Percentiles rank a stretch among this genome's conserved stretches.
Evolutionary conservation across 2,797 vertebrate species (phyloP).

Genomic region (Myioborus melanocephalus): DNA sequence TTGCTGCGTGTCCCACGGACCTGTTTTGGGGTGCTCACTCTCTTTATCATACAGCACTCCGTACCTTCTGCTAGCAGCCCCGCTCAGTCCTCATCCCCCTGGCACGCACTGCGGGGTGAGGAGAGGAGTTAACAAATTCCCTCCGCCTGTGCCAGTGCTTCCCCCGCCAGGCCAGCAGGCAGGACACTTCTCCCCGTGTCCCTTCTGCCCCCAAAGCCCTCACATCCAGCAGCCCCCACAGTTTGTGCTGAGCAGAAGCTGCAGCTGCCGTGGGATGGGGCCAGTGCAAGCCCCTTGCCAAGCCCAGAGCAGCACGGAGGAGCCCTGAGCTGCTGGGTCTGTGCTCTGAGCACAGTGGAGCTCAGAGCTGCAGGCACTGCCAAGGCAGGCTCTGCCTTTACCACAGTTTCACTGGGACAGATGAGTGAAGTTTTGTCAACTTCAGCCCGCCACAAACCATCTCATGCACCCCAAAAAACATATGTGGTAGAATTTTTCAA

Average conservation of each 20-base stretch:
- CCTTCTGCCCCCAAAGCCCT: background rate
- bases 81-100: background rate
- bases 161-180: background rate
- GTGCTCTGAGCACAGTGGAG: background rate
- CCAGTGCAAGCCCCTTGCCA: background rate
- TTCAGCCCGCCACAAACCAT: background rate
- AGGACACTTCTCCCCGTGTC: background rate
- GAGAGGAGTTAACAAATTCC: background rate
- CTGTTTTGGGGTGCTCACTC: background rate
- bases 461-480: background rate
- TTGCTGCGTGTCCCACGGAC: background rate
- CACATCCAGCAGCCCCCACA: background rate
- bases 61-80: background rate
- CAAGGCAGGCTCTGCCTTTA: background rate
- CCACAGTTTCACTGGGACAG: background rate
- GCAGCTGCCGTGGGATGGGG: rapidly evolving
- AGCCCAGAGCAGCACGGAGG: background rate
- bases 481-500: rapidly evolving
- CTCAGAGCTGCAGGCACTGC: background rate
- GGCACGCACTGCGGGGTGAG: background rate
- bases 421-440: background rate
- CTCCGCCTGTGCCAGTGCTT: background rate
- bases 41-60: background rate
- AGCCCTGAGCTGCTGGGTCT: background rate
- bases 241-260: background rate